Percentiles rank a stretch among this genome's conserved stretches.
phyloP scores from a whole-genome alignment of 2,797 vertebrate species.

The Argya squamiceps region DNA sequence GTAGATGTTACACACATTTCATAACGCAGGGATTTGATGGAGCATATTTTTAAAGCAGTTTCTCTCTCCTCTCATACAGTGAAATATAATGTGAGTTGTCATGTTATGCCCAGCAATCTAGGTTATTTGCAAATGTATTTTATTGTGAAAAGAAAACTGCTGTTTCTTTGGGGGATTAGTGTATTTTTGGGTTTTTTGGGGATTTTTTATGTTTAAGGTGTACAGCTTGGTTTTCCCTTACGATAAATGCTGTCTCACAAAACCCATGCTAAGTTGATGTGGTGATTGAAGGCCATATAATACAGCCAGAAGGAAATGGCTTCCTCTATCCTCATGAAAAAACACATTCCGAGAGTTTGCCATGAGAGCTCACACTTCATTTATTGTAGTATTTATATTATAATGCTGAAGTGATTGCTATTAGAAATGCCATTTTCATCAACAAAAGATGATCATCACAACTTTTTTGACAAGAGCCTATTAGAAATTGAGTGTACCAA shows the following conservation, averaged over 20 bases:
- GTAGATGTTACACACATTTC: background rate
- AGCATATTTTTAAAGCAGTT: background rate
- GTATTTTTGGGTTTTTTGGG: too few species aligned
- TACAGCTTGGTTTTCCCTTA: background rate
- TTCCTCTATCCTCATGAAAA: background rate
- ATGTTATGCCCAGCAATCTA: background rate
- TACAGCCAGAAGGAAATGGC: background rate
- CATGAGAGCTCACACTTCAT: fast-evolving
- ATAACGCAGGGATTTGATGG: background rate
- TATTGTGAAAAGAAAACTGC: background rate
- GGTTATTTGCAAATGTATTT: background rate
- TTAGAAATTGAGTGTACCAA: background rate
- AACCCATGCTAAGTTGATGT: background rate
- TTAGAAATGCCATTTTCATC: background rate
- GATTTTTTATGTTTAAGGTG: background rate
- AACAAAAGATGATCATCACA: background rate
- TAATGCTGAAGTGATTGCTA: background rate
- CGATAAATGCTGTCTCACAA: background rate
- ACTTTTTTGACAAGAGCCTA: background rate
- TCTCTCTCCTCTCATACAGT: background rate
- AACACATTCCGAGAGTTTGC: background rate
- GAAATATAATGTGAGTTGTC: background rate
- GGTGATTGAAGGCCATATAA: background rate
- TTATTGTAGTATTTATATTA: background rate
- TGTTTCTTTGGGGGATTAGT: background rate